Evolutionary conservation across 2,113 vertebrate genomes (phyloP).

Genomic region (Acanthisitta chloris): DNA sequence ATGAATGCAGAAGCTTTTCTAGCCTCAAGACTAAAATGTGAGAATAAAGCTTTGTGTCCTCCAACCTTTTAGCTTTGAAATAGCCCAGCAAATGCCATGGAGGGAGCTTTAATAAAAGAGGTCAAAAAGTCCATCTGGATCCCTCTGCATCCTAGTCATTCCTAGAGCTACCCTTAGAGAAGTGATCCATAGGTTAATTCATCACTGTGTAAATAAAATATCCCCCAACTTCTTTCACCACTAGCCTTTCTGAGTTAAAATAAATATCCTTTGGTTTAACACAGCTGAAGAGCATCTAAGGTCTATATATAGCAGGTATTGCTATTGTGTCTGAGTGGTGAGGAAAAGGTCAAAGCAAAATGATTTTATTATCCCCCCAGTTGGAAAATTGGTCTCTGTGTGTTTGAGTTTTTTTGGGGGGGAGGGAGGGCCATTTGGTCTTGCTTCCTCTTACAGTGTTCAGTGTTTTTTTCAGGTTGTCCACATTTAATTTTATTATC

Average conservation of each 20-base stretch:
- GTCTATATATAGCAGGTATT: slow-evolving; percentile 16
- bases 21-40: slow-evolving; percentile 36
- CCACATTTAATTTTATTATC: neutral
- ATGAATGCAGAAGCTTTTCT: slow-evolving; percentile 44
- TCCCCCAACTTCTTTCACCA: neutral
- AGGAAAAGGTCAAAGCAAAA: slow-evolving; percentile 6
- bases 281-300: neutral
- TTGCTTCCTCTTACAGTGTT: neutral
- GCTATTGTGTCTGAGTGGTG: neutral
- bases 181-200: slow-evolving; percentile 4
- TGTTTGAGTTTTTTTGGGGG: neutral
- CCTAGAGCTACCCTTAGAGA: slow-evolving; percentile 43
- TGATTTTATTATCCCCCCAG: neutral
- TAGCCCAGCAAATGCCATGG: slow-evolving; percentile 26
- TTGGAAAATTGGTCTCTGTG: neutral
- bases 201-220: slow-evolving; percentile 17
- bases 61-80: slow-evolving; percentile 54
- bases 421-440: neutral
- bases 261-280: neutral
- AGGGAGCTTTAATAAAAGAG: slow-evolving; percentile 26
- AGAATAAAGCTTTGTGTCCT: slow-evolving; percentile 58
- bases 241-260: neutral
- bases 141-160: neutral
- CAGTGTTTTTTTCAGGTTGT: neutral
- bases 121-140: slow-evolving; percentile 58